Conservation (phyloP, 2,888 invertebrate species). For the Cosmia trapezina region DNA sequence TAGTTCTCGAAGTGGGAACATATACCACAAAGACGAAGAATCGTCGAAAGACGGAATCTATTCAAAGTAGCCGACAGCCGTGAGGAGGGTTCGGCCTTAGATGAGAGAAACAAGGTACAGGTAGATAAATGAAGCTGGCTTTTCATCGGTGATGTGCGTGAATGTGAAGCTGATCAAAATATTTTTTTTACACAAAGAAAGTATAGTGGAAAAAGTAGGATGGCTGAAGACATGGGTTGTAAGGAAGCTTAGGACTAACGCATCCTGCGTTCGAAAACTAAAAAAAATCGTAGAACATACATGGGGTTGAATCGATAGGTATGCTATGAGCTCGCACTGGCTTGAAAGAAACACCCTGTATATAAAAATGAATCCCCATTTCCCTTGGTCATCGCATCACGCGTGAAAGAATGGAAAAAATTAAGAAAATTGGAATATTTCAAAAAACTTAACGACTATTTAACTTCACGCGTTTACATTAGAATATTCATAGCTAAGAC, state of each 20-base stretch:
- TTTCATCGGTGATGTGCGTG: not conserved
- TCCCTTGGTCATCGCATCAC: too few species aligned
- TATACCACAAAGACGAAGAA: conserved; percentile 33
- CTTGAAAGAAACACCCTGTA: too few species aligned
- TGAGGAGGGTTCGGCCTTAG: conserved; percentile 23
- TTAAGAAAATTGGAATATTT: too few species aligned
- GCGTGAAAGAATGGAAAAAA: too few species aligned
- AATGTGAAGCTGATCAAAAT: not conserved
- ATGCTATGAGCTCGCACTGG: too few species aligned
- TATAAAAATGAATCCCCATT: too few species aligned
- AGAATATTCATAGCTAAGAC: too few species aligned
- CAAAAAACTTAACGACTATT: too few species aligned
- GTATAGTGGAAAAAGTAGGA: not conserved
- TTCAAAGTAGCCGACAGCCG: conserved; percentile 34
- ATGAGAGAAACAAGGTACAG: conserved; percentile 16
- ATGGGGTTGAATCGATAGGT: too few species aligned
- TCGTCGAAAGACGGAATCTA: conserved; percentile 27
- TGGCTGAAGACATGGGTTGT: not conserved
- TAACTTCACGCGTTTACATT: too few species aligned
- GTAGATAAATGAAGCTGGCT: not conserved
- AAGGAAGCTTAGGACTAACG: not conserved
- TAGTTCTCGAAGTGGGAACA: conserved; percentile 13
- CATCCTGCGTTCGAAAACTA: too few species aligned
- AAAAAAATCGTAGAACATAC: too few species aligned
- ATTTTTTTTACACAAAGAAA: not conserved